Evolutionary conservation across 1,140 invertebrate species (phyloP), one percentile per base, ranked within the genome.

Genomic region (Euschistus heros): DNA sequence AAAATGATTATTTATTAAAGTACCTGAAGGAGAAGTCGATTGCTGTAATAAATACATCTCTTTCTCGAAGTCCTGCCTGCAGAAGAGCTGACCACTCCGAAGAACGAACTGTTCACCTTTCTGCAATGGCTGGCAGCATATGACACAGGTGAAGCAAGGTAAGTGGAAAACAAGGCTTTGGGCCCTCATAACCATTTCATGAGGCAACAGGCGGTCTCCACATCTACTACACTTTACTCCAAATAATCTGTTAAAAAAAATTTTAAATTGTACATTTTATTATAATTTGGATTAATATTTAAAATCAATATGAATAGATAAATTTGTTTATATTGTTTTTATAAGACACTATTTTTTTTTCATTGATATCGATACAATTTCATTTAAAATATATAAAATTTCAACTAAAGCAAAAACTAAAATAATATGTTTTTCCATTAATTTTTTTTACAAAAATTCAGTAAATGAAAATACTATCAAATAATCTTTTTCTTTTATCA

Each of bases 21-120:
- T 71, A 76, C 75, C 75, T 68, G 79, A 71, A 7, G 84, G 84
- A 66, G 81, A 82, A 73, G 80, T 69, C 72, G 79, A 74, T 75
- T 89, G 82, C 77, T 94, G 88, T 74, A 90, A 80, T 65, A 94
- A 75, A 73, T 87, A 92, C 77, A 93, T 83, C 77, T 97, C 93
- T 75, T 95, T 95, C 76, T 97, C 93, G 71, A 86, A 86, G 74
- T 95, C 91, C 65, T 87, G 82, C 57, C 92, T 79, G 77, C 96
- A 98, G 74, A 97, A 92, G 52, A 97, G 84, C 73, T 97, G 93
- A 0, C 92, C 92, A 22, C 91, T 91, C 26, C 92, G 81, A 37
- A 97, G 80, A 22, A 97, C 88, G 74, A 94, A 98, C 73, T 97
- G 92, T 71, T 98, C 94, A 3, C 96, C 95, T 77, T 95, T 93